These are phyloP conservation scores for Drosophila trapezifrons DNA, from an alignment of 1,140 invertebrate genomes.

Conservation along the genomic window DNA sequence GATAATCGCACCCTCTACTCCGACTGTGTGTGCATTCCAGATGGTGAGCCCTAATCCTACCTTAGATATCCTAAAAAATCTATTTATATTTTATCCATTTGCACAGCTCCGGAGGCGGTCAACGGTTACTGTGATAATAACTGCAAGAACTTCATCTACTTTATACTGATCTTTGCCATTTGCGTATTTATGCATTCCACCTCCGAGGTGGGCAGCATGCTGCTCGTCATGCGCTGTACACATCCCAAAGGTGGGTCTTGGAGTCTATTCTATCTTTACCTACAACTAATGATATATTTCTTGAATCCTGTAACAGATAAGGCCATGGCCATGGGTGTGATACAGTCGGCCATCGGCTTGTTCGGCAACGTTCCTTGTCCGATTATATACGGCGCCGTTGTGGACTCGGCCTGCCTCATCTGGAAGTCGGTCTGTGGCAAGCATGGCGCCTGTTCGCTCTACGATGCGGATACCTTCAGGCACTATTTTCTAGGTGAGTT, in stretches of 20 bases:
- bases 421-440: constrained; percentile 93
- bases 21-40: constrained; percentile 90
- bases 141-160: constrained; percentile 92
- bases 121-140: constrained; percentile 91
- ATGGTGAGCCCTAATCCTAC: constrained; percentile 40
- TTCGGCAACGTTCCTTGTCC: constrained; percentile 97
- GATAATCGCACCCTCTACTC: constrained; percentile 88
- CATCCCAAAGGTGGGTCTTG: constrained; percentile 88
- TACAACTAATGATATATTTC: background rate
- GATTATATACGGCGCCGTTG: constrained; percentile 95
- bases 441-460: constrained; percentile 92
- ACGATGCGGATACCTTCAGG: constrained; percentile 92
- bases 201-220: constrained; percentile 95
- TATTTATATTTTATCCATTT: background rate
- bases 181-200: constrained; percentile 96
- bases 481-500: constrained; percentile 93
- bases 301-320: constrained; percentile 87
- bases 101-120: constrained; percentile 83
- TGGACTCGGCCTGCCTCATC: constrained; percentile 95
- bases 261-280: background rate
- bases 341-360: constrained; percentile 96
- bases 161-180: constrained; percentile 93
- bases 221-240: constrained; percentile 95
- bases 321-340: constrained; percentile 96
- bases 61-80: background rate